phyloP scores from a whole-genome alignment of 2,888 invertebrate species.

The Plusia festucae region DNA sequence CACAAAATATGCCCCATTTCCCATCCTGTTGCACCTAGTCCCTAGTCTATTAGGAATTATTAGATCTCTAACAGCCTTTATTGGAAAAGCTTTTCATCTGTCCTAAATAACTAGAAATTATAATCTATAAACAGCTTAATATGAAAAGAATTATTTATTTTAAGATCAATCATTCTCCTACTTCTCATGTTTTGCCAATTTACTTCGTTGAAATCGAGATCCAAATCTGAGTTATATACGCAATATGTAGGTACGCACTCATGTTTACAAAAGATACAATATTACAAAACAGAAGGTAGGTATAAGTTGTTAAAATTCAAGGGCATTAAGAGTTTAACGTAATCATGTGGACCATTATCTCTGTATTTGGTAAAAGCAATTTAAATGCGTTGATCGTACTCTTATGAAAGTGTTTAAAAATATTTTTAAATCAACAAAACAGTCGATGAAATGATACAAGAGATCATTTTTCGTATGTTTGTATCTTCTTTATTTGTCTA shows the following conservation, averaged over 20 bases:
- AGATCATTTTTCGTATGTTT: background rate
- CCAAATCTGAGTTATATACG: background rate
- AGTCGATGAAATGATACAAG: background rate
- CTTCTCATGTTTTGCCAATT: background rate
- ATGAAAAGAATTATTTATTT: no score
- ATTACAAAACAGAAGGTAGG: background rate
- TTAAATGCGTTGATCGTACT: slow-evolving; percentile 3
- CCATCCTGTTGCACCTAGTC: no score
- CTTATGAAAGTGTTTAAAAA: background rate
- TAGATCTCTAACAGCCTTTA: no score
- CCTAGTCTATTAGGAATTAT: no score
- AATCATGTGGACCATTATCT: slow-evolving; percentile 3
- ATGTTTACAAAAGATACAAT: background rate
- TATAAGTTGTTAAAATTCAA: background rate
- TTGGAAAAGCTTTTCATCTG: no score
- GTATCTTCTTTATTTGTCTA: no score
- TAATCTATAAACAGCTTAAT: no score
- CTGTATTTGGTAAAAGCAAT: slow-evolving; percentile 9
- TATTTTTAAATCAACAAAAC: background rate
- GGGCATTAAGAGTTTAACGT: slow-evolving; percentile 1
- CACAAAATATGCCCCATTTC: no score
- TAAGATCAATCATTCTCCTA: no score
- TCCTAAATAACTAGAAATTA: no score
- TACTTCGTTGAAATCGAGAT: background rate
- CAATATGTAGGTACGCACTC: slow-evolving; percentile 1